Base-by-base conservation (phyloP, 2,113 vertebrate species). In the Anser brachyrhynchus region DNA sequence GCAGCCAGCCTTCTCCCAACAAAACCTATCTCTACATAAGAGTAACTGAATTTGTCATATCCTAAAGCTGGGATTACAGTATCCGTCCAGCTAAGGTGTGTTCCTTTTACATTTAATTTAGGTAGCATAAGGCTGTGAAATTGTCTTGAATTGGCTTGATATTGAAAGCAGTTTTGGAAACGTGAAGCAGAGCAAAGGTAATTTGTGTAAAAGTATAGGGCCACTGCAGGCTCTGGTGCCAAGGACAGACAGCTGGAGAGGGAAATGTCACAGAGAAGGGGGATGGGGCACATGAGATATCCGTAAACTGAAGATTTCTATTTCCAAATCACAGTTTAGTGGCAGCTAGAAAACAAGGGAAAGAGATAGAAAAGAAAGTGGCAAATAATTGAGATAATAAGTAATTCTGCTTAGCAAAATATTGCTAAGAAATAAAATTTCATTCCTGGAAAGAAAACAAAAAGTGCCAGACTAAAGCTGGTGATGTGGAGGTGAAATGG, bases 341-440 rank as follows among this genome's bases (percentile, higher is more conserved):
- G 23, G 51, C 46, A 92, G 39, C 57, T 84, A 65, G 43, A 64
- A 81, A 84, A 35, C 17, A 58, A 13, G 26, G 61, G 9, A 4
- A 22, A 54, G 19, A 76, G 16, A 29, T 44, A 65, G 43, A 72
- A 72, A 12, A 33, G 23, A 79, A 79, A 51, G 29, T 66, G 29
- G 15, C 37, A 86, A 80, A 46, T 54, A 8, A 71, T 43, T 59
- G 3, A 52, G 55, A 13, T 77, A 26, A 6, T 65, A 41, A 65
- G 26, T 83, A 64, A 85, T 86, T 0, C 2, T 70, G 41, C 14
- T 58, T 85, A 61, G 29, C 16, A 82, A 84, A 76, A 15, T 83
- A 76, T 59, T 94, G 72, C n/a, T 61, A 94, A 88, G 25, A 91
- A 87, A 87, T 61, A 69, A 57, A 75, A 78, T 89, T 79, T 79